A percentile compares a stretch with the other conserved stretches of the same genome.
These are phyloP conservation scores for Hippocampus mohnikei DNA, from an alignment of 2,113 vertebrate species.

Conservation along the genomic window DNA sequence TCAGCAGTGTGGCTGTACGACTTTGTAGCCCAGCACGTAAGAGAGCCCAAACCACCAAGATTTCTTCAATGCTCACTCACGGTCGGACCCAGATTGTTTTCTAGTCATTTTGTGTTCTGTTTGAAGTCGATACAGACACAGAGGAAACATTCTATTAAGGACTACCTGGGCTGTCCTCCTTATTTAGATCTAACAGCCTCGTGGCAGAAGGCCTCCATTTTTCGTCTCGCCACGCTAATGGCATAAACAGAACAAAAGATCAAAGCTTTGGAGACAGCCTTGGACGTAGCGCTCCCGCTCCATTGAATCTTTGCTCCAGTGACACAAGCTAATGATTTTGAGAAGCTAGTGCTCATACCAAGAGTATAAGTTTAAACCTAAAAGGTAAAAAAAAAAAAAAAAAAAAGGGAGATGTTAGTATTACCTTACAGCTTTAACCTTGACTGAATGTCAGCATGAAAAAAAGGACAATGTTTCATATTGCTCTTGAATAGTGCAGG, in stretches of 20 bases:
- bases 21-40: constrained; percentile 33
- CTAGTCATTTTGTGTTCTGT: constrained; percentile 45
- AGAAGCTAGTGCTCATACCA: background rate
- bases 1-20: constrained; percentile 28
- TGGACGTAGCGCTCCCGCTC: constrained; percentile 33
- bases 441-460: background rate
- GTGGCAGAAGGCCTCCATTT: constrained; percentile 31
- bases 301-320: constrained; percentile 25
- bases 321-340: constrained; percentile 29
- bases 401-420: background rate
- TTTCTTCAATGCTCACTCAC: constrained; percentile 41
- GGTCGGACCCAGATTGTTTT: constrained; percentile 48
- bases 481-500: no score
- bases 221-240: constrained; percentile 46
- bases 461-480: no score
- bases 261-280: constrained; percentile 47
- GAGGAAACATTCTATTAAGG: constrained; percentile 53
- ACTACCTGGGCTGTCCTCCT: constrained; percentile 59
- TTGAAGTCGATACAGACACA: constrained; percentile 61
- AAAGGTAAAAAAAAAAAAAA: background rate
- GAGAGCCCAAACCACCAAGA: constrained; percentile 51
- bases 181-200: constrained; percentile 57
- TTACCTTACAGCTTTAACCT: background rate
- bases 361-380: no score
- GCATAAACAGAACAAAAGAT: constrained; percentile 58